Conservation (phyloP, 2,888 invertebrate species). For the Protophormia terraenovae region DNA sequence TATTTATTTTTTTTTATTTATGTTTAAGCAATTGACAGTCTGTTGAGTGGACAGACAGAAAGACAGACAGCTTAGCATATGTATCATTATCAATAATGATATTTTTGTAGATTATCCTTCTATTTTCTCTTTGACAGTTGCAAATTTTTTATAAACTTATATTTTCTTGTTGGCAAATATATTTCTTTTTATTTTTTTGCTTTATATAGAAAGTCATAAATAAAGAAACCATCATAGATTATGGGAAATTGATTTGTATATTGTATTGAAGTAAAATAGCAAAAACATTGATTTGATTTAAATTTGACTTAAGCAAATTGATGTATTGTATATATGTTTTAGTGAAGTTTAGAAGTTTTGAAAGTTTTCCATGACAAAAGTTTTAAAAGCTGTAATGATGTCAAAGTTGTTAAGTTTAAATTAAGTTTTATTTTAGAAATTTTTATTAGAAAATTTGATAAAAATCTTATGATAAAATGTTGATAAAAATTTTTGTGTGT, state of each 20-base stretch:
- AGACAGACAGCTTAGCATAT: background rate
- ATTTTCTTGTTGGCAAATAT: background rate
- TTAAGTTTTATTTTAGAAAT: too few relatives aligned
- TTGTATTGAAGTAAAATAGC: background rate
- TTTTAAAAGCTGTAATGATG: too few relatives aligned
- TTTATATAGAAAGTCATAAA: background rate
- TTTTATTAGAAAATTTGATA: too few relatives aligned
- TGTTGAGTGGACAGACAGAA: constrained; percentile 2
- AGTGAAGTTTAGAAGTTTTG: background rate
- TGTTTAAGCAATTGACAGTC: constrained; percentile 1
- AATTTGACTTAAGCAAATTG: background rate
- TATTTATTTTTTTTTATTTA: background rate
- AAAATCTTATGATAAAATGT: too few relatives aligned
- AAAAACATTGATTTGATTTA: background rate
- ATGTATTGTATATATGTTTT: too few relatives aligned
- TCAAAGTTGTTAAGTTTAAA: too few relatives aligned
- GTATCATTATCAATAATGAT: constrained; percentile 23
- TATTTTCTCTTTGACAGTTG: constrained; percentile 38
- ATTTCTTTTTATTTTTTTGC: background rate
- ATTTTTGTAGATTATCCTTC: constrained; percentile 19
- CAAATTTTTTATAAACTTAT: background rate
- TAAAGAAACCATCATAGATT: constrained; percentile 3
- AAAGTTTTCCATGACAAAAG: too few relatives aligned
- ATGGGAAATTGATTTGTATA: constrained; percentile 22
- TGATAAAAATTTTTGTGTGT: too few relatives aligned